A percentile compares a stretch with the other conserved stretches of the same genome.
phyloP scores from a whole-genome alignment of 92 coral and sea anemone genomes.

The Parazoanthus swiftii region DNA sequence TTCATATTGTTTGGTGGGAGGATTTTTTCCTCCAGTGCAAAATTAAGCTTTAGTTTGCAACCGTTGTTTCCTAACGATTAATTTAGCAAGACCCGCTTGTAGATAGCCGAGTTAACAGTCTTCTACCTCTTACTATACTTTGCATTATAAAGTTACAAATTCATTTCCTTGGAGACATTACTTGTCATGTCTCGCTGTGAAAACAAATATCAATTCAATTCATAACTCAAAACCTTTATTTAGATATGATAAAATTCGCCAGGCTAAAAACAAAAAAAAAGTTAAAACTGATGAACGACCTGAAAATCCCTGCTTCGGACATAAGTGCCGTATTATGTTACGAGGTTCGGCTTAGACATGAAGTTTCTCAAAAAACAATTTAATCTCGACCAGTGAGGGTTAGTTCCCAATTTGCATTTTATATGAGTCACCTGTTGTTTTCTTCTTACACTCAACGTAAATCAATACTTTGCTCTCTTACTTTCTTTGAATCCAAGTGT shows the following conservation, averaged over 20 bases:
- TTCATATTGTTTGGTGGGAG: background rate
- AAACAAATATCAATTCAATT: constrained; percentile 5
- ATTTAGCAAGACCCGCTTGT: too few species aligned
- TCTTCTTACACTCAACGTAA: background rate
- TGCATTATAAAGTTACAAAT: constrained; percentile 16
- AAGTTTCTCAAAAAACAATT: too few species aligned
- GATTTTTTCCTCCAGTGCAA: background rate
- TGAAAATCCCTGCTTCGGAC: background rate
- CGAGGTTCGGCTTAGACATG: too few species aligned
- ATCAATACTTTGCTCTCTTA: background rate
- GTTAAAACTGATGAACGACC: background rate
- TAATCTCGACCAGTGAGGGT: background rate
- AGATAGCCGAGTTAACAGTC: background rate
- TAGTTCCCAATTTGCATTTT: background rate
- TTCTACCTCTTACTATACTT: background rate
- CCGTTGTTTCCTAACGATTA: background rate
- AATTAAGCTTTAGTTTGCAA: too few species aligned
- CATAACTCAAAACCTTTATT: too few species aligned
- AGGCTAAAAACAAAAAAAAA: too few species aligned
- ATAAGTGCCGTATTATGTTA: too few species aligned
- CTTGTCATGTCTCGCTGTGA: background rate
- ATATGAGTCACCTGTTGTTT: background rate
- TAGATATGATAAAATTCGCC: too few species aligned
- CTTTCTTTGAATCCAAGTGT: background rate
- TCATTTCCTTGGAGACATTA: background rate